Conservation (phyloP, 2,888 invertebrate genomes). For the Acleris holmiana region DNA sequence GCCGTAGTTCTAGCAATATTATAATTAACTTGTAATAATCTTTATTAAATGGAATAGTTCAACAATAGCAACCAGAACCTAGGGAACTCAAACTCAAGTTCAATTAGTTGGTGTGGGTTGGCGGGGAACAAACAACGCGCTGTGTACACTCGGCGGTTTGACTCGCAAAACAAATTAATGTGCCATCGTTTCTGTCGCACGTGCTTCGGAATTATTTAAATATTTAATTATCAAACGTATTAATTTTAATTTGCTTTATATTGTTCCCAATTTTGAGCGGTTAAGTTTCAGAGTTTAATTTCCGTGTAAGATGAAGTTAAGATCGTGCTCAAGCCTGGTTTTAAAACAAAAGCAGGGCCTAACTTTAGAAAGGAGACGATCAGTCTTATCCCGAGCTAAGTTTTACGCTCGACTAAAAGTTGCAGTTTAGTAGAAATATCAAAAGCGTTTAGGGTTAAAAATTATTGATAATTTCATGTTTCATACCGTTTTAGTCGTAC, state of each 20-base stretch:
- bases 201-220: constrained; percentile 33
- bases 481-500: too few relatives aligned
- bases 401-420: too few relatives aligned
- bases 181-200: constrained; percentile 36
- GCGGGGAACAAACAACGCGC: constrained; percentile 54
- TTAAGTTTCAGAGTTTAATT: not conserved
- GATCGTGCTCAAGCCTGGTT: too few relatives aligned
- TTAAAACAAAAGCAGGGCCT: too few relatives aligned
- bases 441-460: too few relatives aligned
- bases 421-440: too few relatives aligned
- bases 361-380: too few relatives aligned
- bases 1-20: constrained; percentile 18
- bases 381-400: too few relatives aligned
- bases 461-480: too few relatives aligned
- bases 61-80: constrained; percentile 43
- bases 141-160: constrained; percentile 48
- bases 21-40: constrained; percentile 33
- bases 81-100: constrained; percentile 51
- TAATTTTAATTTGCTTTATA: not conserved
- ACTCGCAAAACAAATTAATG: constrained; percentile 47
- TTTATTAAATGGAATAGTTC: constrained; percentile 34
- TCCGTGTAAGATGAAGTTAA: too few relatives aligned
- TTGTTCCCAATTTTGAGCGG: not conserved
- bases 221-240: constrained; percentile 19
- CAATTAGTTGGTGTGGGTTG: constrained; percentile 55